Base-by-base conservation (phyloP, 2,888 invertebrate species). In the Nycteola revayana region DNA sequence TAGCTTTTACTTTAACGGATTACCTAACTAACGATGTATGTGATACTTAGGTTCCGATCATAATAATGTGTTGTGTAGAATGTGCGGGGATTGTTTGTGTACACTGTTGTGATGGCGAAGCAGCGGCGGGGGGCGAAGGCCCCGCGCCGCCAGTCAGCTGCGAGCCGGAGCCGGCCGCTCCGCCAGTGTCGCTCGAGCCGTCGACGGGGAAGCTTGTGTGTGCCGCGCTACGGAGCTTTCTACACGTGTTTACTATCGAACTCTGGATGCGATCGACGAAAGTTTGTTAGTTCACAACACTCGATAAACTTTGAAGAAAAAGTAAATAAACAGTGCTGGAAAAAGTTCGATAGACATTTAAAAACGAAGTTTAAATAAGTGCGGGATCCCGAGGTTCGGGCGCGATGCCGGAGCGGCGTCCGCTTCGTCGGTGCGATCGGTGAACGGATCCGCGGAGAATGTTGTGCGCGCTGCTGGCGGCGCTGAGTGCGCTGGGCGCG, bases 231-330 rank as follows among this genome's bases (percentile, higher is more conserved):
- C 39, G 32, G 42, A 26, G 32, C 25, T 21, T 9, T 10, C 27
- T 36, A 39, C 84, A 82, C 83, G 83, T 83, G 83, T 62, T 46
- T 30, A 45, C 27, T 45, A 18, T 44, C 43, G 51, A 40, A 35
- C 10, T 43, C 37, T 37, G 28, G 8, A 49, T 36, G 22, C 28
- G 6, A 8, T 10, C 23, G 25, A 26, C 9, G 7, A 21, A 21
- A 21, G 21, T 21, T n/a, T 5, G 21, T n/a, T n/a, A n/a, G n/a
- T n/a, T n/a, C n/a, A n/a, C n/a, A n/a, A n/a, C n/a, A n/a, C n/a
- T n/a, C n/a, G n/a, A n/a, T n/a, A n/a, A n/a, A n/a, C n/a, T n/a
- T n/a, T n/a, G n/a, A n/a, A n/a, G n/a, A n/a, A n/a, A n/a, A n/a
- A n/a, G n/a, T n/a, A n/a, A 21, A 21, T n/a, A 21, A 21, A 21